Conservation (phyloP, 2,797 vertebrate genomes). For the Melanotaenia trifasciata region DNA sequence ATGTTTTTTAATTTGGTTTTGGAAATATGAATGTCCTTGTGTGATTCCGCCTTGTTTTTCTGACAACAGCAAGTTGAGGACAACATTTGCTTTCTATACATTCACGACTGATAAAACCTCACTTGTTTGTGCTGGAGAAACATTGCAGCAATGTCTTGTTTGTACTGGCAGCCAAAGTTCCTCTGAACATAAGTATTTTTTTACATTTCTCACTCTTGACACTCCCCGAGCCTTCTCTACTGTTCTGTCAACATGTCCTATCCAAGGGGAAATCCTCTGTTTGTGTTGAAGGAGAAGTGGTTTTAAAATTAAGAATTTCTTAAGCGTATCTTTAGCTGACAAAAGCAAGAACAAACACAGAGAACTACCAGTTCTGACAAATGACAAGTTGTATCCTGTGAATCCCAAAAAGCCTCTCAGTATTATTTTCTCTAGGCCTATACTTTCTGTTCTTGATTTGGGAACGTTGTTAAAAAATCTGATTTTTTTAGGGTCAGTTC, state of each 20-base stretch:
- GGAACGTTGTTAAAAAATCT: neutral
- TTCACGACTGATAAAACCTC: slow-evolving; percentile 28
- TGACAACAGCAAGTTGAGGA: slow-evolving; percentile 21
- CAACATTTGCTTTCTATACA: slow-evolving; percentile 36
- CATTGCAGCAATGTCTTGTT: slow-evolving; percentile 33
- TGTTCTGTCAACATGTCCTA: slow-evolving; percentile 10
- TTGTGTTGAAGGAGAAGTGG: slow-evolving; percentile 1
- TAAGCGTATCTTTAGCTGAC: neutral
- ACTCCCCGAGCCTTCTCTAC: slow-evolving; percentile 15
- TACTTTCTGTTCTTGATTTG: neutral
- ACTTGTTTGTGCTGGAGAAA: slow-evolving; percentile 25
- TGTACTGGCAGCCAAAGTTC: slow-evolving; percentile 29
- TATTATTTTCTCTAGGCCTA: neutral
- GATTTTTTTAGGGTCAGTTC: neutral
- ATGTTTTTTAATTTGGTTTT: slow-evolving; percentile 27
- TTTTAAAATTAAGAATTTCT: slow-evolving; percentile 17
- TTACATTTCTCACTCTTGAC: slow-evolving; percentile 9
- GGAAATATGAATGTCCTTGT: slow-evolving; percentile 21
- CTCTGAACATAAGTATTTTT: slow-evolving; percentile 18
- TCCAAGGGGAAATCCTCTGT: slow-evolving; percentile 16
- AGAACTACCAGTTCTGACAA: neutral
- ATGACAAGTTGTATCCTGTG: neutral
- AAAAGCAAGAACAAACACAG: slow-evolving; percentile 4
- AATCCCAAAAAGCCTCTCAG: neutral
- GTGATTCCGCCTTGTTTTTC: slow-evolving; percentile 14